Evolutionary conservation across 2,888 invertebrate genomes (phyloP).

Genomic region (Rhagonycha lutea): DNA sequence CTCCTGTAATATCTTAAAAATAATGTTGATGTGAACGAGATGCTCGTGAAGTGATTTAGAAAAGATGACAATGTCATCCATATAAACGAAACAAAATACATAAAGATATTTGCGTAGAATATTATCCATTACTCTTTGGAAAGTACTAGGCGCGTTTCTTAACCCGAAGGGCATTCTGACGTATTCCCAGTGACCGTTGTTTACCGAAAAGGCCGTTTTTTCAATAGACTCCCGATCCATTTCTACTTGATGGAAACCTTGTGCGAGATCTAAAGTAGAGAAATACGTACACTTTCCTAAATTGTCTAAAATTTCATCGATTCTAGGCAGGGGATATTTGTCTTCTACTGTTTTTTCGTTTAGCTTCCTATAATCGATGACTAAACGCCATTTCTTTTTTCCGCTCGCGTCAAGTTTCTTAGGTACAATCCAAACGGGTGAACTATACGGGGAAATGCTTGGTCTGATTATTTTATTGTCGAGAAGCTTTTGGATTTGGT

Average conservation of each 20-base stretch:
- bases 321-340: slow-evolving; percentile 27
- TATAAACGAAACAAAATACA: slow-evolving; percentile 20
- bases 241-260: slow-evolving; percentile 42
- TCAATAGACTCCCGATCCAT: slow-evolving; percentile 22
- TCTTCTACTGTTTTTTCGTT: slow-evolving; percentile 30
- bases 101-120: slow-evolving; percentile 12
- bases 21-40: slow-evolving; percentile 1
- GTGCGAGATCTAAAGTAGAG: slow-evolving; percentile 35
- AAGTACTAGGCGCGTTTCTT: slow-evolving; percentile 17
- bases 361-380: slow-evolving; percentile 30
- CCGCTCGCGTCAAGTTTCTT: slow-evolving; percentile 26
- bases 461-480: slow-evolving; percentile 31
- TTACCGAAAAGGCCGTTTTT: slow-evolving; percentile 23
- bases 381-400: slow-evolving; percentile 30
- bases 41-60: slow-evolving; percentile 17
- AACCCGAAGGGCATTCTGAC: slow-evolving; percentile 19
- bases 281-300: slow-evolving; percentile 37
- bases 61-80: slow-evolving; percentile 24
- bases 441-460: slow-evolving; percentile 30
- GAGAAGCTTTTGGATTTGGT: slow-evolving; percentile 23
- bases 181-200: slow-evolving; percentile 29
- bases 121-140: slow-evolving; percentile 21
- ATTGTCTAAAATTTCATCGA: slow-evolving; percentile 40
- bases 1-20: slow-evolving; percentile 16
- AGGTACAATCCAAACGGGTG: slow-evolving; percentile 29